Conservation (phyloP, 2,113 vertebrate genomes). For the Sturnira hondurensis region DNA sequence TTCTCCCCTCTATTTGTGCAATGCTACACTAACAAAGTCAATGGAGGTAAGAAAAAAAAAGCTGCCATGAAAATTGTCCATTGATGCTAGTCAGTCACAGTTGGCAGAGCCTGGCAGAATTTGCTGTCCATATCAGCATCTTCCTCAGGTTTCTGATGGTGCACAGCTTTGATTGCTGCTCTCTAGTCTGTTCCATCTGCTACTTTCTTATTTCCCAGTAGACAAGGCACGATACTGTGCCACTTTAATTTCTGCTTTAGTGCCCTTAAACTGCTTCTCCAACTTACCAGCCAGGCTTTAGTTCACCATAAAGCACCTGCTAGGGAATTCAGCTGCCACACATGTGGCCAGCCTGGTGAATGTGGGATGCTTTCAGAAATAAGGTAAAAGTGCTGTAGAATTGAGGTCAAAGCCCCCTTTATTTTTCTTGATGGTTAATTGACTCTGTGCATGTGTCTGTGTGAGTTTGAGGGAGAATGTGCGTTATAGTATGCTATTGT, state of each 20-base stretch:
- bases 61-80: background rate
- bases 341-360: background rate
- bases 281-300: background rate
- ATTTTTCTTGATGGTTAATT: background rate
- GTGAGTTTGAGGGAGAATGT: background rate
- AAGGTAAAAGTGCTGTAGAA: slow-evolving; percentile 17
- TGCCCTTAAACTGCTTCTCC: background rate
- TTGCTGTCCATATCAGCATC: background rate
- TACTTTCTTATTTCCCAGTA: slow-evolving; percentile 18
- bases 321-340: slow-evolving; percentile 26
- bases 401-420: slow-evolving; percentile 16
- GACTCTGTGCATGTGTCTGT: background rate
- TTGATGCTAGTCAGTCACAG: background rate
- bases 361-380: slow-evolving; percentile 12
- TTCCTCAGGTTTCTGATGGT: background rate
- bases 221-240: background rate
- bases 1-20: background rate
- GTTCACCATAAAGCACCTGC: slow-evolving; percentile 40
- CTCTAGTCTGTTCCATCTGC: background rate
- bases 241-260: slow-evolving; percentile 43
- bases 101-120: background rate
- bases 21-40: background rate
- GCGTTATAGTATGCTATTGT: background rate
- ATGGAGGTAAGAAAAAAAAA: background rate
- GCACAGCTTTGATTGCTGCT: background rate